Base-by-base conservation (phyloP, 2,888 invertebrate species). In the Mycalesis mineus region DNA sequence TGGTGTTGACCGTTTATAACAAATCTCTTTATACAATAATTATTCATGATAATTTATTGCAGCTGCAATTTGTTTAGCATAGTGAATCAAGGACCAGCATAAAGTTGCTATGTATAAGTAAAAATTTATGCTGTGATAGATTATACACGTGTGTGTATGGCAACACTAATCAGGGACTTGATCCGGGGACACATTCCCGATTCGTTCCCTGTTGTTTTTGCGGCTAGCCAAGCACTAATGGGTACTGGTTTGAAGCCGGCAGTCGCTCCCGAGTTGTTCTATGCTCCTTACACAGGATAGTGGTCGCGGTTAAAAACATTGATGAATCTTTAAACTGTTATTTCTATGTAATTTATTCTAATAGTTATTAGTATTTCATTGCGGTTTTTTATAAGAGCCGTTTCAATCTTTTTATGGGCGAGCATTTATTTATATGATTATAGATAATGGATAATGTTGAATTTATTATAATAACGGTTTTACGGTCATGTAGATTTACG, bases 141-240 rank as follows among this genome's bases (percentile, higher is more conserved):
- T 64, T 68, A 67, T 63, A 62, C 22, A 22, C 22, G 22, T 22
- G 22, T 66, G 68, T 65, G 67, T 75, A 69, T 57, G 64, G 82
- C 80, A 83, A 80, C 78, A 78, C 75, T 68, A 67, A 69, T 64
- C 66, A 65, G 65, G 66, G 74, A 76, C 66, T 68, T 66, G 77
- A 81, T 84, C 78, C 75, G 75, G 84, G 80, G 80, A 78, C 81
- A 82, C 88, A 89, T 89, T 88, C 88, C 84, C 81, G 88, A 89
- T 89, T 88, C 88, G 88, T 88, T 89, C 88, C 88, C 85, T 80
- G 86, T 84, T 82, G 87, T 89, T 89, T 88, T 89, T 89, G 88
- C 84, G 73, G 75, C 80, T 80, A 83, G 85, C 78, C 71, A 73
- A 83, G 87, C 80, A 71, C 83, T 89, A 89, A 89, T 88, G 80